Evolutionary conservation across 1,140 invertebrate species (phyloP), one percentile per base, ranked within the genome.

Genomic region (Linepithema humile): DNA sequence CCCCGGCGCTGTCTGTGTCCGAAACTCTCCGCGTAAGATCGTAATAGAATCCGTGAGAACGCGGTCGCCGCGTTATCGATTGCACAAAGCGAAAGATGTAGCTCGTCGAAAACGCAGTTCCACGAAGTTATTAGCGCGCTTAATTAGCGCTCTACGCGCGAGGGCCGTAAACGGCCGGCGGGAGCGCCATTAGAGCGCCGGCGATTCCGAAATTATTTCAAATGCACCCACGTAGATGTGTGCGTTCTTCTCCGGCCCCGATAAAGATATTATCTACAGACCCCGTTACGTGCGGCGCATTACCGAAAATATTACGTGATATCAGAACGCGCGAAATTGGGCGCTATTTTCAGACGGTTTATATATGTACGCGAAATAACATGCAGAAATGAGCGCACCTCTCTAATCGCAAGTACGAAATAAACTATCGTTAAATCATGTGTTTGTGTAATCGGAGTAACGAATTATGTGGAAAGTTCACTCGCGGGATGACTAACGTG

Each of bases 41-140:
- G 74, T 88, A 85, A 88, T 85, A 62, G 85, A 82, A 85, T 85
- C 62, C 45, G 26, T n/a, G n/a, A 29, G 40, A 55, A n/a, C 20
- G 12, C 55, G 23, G 17, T 32, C 35, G n/a, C 0, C 72, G 45
- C 40, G 59, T 88, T 87, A 87, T 84, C 86, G 86, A 87, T 65
- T 80, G 40, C n/a, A 29, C 48, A 12, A n/a, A 35, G n/a, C 48
- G 23, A 84, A 69, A 69, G 57, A 70, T 87, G 87, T 80, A 84
- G 87, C 65, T 70, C 53, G 32, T n/a, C n/a, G 26, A 29, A 23
- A 83, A 73, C 35, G 20, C 43, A 50, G 20, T 72, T 62, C 43
- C 15, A 57, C 60, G 50, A 57, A 87, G 74, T 84, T 87, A 84
- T 82, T 69, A 82, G 38, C 48, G 26, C 57, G 73, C 26, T 74